phyloP scores from a whole-genome alignment of 2,113 vertebrate species.

The Corynorhinus townsendii region DNA sequence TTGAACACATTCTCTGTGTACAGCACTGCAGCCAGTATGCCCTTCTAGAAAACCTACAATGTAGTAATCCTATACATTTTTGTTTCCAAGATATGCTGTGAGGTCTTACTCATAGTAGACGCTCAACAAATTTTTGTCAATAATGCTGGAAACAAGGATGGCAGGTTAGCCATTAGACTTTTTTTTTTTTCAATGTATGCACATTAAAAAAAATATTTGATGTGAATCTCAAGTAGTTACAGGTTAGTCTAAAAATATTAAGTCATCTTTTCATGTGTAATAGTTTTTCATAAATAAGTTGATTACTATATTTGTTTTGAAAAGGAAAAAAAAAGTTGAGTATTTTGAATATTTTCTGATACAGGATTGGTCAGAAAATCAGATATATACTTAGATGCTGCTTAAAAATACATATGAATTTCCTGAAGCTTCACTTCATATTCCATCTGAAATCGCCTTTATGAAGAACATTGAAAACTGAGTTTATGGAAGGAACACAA shows the following conservation, averaged over 20 bases:
- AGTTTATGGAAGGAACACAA: not conserved
- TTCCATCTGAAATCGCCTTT: not conserved
- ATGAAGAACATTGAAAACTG: not conserved
- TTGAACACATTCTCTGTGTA: not conserved
- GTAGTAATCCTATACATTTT: not conserved
- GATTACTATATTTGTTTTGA: constrained; percentile 26
- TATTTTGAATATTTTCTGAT: not conserved
- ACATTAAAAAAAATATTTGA: constrained; percentile 5
- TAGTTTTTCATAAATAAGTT: constrained; percentile 34
- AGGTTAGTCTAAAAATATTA: constrained; percentile 46
- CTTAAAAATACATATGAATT: not conserved
- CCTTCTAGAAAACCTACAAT: not conserved
- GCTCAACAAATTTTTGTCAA: not conserved
- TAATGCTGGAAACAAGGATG: not conserved
- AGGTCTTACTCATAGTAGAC: not conserved
- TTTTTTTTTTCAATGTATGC: not conserved
- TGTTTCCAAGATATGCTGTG: not conserved
- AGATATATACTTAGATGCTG: not conserved
- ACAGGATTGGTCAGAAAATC: constrained; percentile 33
- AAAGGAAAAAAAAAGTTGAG: not conserved
- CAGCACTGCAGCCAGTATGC: fast-evolving
- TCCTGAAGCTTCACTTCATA: not conserved
- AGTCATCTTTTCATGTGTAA: constrained; percentile 17
- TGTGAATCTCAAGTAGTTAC: constrained; percentile 25
- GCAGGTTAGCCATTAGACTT: not conserved